phyloP scores from a whole-genome alignment of 2,797 vertebrate genomes.

The Enteromius fasciolatus region DNA sequence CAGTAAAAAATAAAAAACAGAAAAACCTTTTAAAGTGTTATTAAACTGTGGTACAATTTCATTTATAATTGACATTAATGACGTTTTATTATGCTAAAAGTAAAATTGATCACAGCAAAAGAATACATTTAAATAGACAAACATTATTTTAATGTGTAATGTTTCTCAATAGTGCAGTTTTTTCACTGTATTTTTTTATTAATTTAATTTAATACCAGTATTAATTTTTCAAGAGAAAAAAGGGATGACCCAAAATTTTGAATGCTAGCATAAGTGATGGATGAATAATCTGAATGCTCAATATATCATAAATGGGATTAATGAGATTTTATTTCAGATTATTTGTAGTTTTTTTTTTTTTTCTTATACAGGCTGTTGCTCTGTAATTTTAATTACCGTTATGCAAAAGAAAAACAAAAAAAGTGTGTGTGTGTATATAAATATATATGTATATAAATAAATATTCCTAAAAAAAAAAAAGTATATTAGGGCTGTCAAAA shows the following conservation, averaged over 20 bases:
- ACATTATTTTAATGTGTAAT: background rate
- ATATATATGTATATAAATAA: too few relatives aligned
- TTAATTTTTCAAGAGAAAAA: background rate
- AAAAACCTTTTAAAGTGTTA: background rate
- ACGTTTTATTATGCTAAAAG: background rate
- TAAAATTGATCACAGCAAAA: background rate
- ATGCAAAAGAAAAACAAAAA: too few relatives aligned
- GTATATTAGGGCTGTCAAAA: too few relatives aligned
- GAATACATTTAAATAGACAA: too few relatives aligned
- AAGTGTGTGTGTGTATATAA: too few relatives aligned
- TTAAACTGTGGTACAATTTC: background rate
- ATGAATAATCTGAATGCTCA: background rate
- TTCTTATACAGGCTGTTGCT: too few relatives aligned
- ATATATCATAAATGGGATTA: too few relatives aligned
- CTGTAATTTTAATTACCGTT: too few relatives aligned
- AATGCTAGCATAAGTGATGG: background rate
- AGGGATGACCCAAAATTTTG: background rate
- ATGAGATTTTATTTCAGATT: too few relatives aligned
- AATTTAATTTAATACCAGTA: background rate
- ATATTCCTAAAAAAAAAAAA: too few relatives aligned
- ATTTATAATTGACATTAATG: background rate
- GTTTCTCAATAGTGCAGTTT: background rate
- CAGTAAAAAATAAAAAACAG: too few relatives aligned
- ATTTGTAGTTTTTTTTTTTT: too few relatives aligned
- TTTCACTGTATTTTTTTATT: background rate